Conservation (phyloP, 2,797 vertebrate species). For the Eidolon dupreanum region DNA sequence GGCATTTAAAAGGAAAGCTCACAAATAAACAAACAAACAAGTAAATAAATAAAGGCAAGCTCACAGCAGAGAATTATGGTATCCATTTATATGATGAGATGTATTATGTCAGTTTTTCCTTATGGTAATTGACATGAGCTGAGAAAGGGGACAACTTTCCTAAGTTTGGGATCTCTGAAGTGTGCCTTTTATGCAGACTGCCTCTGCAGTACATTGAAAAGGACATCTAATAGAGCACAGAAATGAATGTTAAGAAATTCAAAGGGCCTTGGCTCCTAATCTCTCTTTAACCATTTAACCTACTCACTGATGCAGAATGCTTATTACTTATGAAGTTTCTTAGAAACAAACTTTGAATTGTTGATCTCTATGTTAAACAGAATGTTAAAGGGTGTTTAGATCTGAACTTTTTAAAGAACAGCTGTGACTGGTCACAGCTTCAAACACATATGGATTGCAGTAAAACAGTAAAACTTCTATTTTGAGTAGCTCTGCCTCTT, state of each 20-base stretch:
- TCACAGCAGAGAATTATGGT: not conserved
- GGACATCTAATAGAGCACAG: not conserved
- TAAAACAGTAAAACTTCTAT: not conserved
- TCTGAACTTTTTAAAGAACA: not conserved
- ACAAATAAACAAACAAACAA: too few relatives aligned
- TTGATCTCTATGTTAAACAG: not conserved
- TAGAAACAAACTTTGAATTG: not conserved
- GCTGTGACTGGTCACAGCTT: not conserved
- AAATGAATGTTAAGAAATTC: not conserved
- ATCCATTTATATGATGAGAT: not conserved
- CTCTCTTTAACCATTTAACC: not conserved
- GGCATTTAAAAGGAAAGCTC: not conserved
- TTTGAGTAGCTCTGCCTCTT: not conserved
- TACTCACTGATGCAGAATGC: conserved; percentile 1
- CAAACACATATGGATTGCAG: not conserved
- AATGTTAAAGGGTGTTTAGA: not conserved
- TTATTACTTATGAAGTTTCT: not conserved
- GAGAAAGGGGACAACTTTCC: not conserved
- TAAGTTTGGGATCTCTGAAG: conserved; percentile 2
- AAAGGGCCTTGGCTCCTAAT: not conserved
- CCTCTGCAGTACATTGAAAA: not conserved
- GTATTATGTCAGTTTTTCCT: not conserved
- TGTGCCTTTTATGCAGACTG: not conserved
- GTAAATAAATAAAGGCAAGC: not conserved
- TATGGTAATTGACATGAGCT: not conserved